A percentile compares a stretch with the other conserved stretches of the same genome.
Conservation (phyloP, 2,888 invertebrate genomes). For the Tenthredo amoena region DNA sequence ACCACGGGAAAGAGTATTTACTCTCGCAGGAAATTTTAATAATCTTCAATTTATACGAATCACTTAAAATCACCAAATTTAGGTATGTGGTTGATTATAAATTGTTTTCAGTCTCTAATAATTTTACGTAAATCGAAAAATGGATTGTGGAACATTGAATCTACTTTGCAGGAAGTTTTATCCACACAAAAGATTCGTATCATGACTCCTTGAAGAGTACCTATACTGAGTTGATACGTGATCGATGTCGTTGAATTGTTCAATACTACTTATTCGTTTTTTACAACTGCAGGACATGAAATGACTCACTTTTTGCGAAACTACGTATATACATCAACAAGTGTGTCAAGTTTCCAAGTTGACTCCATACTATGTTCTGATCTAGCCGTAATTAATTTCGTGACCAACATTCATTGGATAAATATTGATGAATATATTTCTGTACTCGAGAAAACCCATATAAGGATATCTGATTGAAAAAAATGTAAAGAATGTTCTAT, state of each 20-base stretch:
- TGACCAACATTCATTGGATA: neutral
- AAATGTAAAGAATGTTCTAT: neutral
- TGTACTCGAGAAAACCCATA: neutral
- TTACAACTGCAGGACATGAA: neutral
- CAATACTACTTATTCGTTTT: neutral
- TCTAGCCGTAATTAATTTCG: constrained; percentile 7
- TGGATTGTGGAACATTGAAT: neutral
- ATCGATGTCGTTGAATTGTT: neutral
- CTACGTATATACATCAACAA: neutral
- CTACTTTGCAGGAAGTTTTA: neutral
- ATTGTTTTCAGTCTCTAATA: neutral
- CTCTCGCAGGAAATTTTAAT: neutral
- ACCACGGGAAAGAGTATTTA: neutral
- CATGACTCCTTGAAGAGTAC: neutral
- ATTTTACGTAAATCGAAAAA: neutral
- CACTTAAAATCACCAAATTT: neutral
- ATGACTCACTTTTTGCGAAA: constrained; percentile 6
- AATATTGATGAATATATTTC: neutral
- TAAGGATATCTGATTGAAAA: neutral
- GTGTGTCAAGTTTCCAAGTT: constrained; percentile 17
- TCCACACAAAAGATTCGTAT: neutral
- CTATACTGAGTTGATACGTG: neutral
- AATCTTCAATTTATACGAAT: neutral
- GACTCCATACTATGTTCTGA: constrained; percentile 3
- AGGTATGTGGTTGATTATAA: neutral